Base-by-base conservation (phyloP, 2,888 invertebrate genomes). In the Acrocyrtus sp. region DNA sequence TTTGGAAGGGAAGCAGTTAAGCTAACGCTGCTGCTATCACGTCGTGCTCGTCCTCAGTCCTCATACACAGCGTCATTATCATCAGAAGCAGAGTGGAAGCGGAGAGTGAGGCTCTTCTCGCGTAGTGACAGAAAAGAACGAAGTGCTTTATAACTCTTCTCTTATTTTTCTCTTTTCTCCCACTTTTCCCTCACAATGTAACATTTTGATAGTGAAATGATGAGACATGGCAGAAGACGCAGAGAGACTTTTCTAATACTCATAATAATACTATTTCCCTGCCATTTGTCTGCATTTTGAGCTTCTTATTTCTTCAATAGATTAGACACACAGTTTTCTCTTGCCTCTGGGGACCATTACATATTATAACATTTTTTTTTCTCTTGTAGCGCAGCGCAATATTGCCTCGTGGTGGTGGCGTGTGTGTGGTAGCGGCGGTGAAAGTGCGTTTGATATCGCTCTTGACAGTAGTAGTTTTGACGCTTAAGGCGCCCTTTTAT, bases 261-360 rank as follows among this genome's bases (percentile, higher is more conserved):
- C 50, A 34, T 57, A 66, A 57, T 57, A 66, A 66, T 66, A 48
- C 56, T 51, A 51, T 51, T 51, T 27, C 51, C 26, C 27, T 57
- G 41, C 41, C 66, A 66, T 63, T 54, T 39, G 21, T 54, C 47
- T 22, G 21, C 65, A 65, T 65, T 45, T 65, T 43, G 53, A 54
- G 43, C 47, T 65, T 12, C 61, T 61, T 61, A 65, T 45, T 65
- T 65, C 54, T 54, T 47, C 39, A 41, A 65, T 65, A 54, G 65
- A 65, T 65, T 65, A 54, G 24, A 51, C 39, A 63, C 41, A 10
- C 41, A 48, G 66, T 58, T 58, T 67, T 67, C 58, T 61, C 61
- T 68, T 39, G 60, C 68, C 68, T 68, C 34, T 45, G 47, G 68
- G 61, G 61, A 60, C 67, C 17, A 66, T 66, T 67, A 67, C 56